Percentiles rank a stretch among this genome's conserved stretches.
Evolutionary conservation across 2,113 vertebrate species (phyloP).

Genomic region (Indri indri): DNA sequence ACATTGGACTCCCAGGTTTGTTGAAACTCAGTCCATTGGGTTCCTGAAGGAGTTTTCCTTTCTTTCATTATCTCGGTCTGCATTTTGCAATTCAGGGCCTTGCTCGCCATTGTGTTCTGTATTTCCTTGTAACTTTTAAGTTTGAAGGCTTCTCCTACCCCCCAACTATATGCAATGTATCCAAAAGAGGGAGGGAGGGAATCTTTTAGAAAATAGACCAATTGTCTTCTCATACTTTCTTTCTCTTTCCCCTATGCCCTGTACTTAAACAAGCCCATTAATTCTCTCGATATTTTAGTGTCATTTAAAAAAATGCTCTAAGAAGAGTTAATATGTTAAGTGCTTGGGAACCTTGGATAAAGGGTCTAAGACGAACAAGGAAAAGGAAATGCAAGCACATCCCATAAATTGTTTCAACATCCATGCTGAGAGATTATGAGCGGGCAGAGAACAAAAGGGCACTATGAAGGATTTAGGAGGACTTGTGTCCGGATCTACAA

Average conservation of each 20-base stretch:
- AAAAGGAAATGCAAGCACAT: constrained; percentile 23
- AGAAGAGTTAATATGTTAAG: not conserved
- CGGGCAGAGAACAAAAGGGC: constrained; percentile 60
- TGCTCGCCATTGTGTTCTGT: not conserved
- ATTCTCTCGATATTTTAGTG: not conserved
- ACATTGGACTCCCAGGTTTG: not conserved
- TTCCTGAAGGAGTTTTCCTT: not conserved
- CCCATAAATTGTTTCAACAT: constrained; percentile 63
- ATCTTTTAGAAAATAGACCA: not conserved
- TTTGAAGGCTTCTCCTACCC: not conserved
- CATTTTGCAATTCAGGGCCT: not conserved
- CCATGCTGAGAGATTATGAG: not conserved
- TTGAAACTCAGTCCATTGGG: rapidly evolving
- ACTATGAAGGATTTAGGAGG: constrained; percentile 45
- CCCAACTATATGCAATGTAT: not conserved
- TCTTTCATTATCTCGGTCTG: not conserved
- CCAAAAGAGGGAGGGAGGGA: not conserved
- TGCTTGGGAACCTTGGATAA: not conserved
- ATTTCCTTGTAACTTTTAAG: not conserved
- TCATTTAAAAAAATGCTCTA: not conserved
- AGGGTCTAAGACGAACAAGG: constrained; percentile 15
- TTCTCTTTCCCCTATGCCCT: not conserved
- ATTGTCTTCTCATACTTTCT: not conserved
- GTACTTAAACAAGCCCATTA: not conserved
- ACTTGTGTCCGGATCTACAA: not conserved